Evolutionary conservation across 2,113 vertebrate species (phyloP), one percentile per base, ranked within the genome.

Genomic region (Tetrao urogallus): DNA sequence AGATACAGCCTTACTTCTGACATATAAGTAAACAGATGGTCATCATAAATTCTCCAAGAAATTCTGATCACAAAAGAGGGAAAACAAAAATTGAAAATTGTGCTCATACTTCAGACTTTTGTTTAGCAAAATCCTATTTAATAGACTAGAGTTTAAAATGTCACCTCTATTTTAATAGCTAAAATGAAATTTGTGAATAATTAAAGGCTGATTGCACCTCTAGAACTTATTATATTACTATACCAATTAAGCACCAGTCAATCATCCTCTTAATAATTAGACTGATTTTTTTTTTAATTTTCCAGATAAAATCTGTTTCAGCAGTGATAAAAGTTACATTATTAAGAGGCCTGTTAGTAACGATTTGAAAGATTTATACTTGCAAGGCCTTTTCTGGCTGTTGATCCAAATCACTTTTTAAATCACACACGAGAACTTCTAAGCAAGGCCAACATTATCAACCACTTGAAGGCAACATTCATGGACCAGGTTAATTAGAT

Each of bases 1-100:
- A 71, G 75, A 92, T n/a, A 88, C 16, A 77, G 50, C 8, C 50
- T 85, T 63, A 88, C 42, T 60, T 92, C 90, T 96, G 86, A 83
- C 73, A 77, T 83, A 38, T 67, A 88, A 93, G 80, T 88, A 96
- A 95, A 95, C 88, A 94, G 50, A 74, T 0, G n/a, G 86, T 64
- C 88, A 90, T 92, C 72, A 52, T 88, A 90, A 93, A 86, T 81
- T 95, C 52, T 90, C 22, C 10, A 47, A 72, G 69, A 88, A 83
- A 64, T 95, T 86, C 64, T 88, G 75, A 96, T 95, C 50, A 86
- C 57, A 80, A 88, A 86, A 8, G 12, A 50, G 3, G 0, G 48
- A 24, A 50, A 50, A 22, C 48, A 50, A 30, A 32, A 57, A 32
- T 32, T 2, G 6, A 73, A 89, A 89, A 36, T 7, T 0, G 10